phyloP scores from a whole-genome alignment of 1,140 invertebrate species.

The Pogonus chalceus region DNA sequence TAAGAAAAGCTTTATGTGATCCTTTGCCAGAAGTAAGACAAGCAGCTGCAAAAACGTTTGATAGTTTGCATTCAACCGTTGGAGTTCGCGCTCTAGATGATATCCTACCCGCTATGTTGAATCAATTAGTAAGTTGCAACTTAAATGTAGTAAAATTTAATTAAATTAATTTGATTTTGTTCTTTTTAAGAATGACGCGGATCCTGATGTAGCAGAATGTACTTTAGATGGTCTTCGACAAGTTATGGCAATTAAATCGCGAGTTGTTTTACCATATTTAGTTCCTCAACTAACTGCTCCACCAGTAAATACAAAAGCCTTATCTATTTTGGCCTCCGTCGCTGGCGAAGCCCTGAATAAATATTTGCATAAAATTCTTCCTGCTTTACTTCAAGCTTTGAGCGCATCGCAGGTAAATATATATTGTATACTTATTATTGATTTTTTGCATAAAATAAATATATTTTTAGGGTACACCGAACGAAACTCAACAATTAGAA shows the following conservation, averaged over 20 bases:
- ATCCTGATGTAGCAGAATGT: conserved; percentile 63
- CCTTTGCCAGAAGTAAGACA: conserved; percentile 83
- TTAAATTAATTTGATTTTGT: conserved; percentile 7
- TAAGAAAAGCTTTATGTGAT: conserved; percentile 87
- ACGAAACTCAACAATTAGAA: conserved; percentile 71
- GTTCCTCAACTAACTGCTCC: conserved; percentile 86
- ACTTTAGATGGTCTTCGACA: conserved; percentile 90
- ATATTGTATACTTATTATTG: too few relatives aligned
- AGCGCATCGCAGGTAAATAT: conserved; percentile 48
- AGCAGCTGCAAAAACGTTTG: conserved; percentile 94
- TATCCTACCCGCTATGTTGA: conserved; percentile 84
- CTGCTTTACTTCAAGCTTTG: conserved; percentile 75
- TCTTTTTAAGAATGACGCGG: conserved; percentile 53
- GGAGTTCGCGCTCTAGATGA: conserved; percentile 93
- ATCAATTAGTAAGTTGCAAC: conserved; percentile 49
- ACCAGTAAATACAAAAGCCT: conserved; percentile 83
- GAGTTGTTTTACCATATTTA: conserved; percentile 89
- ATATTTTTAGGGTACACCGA: conserved; percentile 53
- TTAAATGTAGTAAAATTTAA: background rate
- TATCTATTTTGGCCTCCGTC: conserved; percentile 85
- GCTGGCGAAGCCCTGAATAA: conserved; percentile 87
- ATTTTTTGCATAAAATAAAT: too few relatives aligned
- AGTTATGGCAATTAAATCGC: conserved; percentile 93
- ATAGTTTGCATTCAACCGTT: conserved; percentile 88
- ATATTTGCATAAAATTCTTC: conserved; percentile 83